Evolutionary conservation across 1,140 invertebrate genomes (phyloP).

Genomic region (Thaumetopoea pityocampa): DNA sequence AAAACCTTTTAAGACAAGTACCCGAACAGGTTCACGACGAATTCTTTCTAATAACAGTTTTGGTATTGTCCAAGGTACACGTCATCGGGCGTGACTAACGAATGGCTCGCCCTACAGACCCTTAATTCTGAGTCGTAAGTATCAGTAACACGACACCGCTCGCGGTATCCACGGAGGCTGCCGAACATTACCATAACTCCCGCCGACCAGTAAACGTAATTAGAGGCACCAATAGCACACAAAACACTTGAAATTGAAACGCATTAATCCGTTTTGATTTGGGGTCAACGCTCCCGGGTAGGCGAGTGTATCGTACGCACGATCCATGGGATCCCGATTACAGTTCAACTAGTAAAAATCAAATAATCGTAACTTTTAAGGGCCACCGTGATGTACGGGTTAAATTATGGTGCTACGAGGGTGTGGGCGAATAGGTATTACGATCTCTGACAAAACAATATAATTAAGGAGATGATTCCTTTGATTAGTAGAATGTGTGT

Average conservation of each 20-base stretch:
- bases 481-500: too few species aligned
- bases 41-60: slow-evolving; percentile 72
- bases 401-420: slow-evolving; percentile 17
- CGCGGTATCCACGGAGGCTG: slow-evolving; percentile 53
- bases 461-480: too few species aligned
- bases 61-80: slow-evolving; percentile 75
- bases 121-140: slow-evolving; percentile 75
- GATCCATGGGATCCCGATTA: slow-evolving; percentile 36
- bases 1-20: slow-evolving; percentile 60
- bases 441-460: slow-evolving; percentile 24
- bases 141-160: slow-evolving; percentile 56
- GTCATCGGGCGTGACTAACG: slow-evolving; percentile 73
- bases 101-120: slow-evolving; percentile 75
- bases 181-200: slow-evolving; percentile 70
- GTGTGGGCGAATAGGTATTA: slow-evolving; percentile 27
- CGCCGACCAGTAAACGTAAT: slow-evolving; percentile 61
- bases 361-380: slow-evolving; percentile 37
- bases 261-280: slow-evolving; percentile 64
- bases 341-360: slow-evolving; percentile 29
- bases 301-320: slow-evolving; percentile 37
- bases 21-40: slow-evolving; percentile 34
- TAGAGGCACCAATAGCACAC: slow-evolving; percentile 63
- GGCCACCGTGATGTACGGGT: slow-evolving; percentile 20
- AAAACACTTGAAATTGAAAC: slow-evolving; percentile 56
- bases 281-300: slow-evolving; percentile 45